phyloP scores from a whole-genome alignment of 2,113 vertebrate species.

The Tauraco erythrolophus region DNA sequence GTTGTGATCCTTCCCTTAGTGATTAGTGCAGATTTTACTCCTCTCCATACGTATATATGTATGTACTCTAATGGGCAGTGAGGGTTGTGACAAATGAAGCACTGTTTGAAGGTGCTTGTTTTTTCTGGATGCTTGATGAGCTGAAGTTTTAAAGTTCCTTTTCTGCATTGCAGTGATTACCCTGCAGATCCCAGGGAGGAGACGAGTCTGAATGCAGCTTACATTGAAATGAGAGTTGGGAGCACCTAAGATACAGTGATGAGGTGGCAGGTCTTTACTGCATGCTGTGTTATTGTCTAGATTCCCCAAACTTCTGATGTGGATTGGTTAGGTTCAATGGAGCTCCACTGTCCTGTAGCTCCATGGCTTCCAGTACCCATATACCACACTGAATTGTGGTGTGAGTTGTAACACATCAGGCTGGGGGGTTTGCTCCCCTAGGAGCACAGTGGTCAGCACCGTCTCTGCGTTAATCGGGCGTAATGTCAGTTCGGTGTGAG shows the following conservation, averaged over 20 bases:
- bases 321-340: background rate
- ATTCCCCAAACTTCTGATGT: background rate
- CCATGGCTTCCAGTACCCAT: accelerated
- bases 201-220: background rate
- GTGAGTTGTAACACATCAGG: accelerated
- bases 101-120: background rate
- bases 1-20: background rate
- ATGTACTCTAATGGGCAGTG: background rate
- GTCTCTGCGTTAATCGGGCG: background rate
- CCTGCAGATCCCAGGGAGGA: background rate
- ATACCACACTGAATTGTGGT: accelerated
- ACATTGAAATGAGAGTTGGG: background rate
- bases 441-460: background rate
- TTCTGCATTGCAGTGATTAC: background rate
- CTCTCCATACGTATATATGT: background rate
- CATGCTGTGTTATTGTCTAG: background rate
- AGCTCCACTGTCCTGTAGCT: background rate
- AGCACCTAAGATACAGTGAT: background rate
- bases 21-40: background rate
- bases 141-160: background rate
- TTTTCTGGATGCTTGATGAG: background rate
- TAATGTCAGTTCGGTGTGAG: background rate
- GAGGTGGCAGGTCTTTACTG: background rate
- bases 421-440: background rate
- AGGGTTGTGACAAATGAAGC: background rate